These are phyloP conservation scores for Leucoraja ocellata DNA, from an alignment of 2,797 vertebrate genomes.

Conservation along the genomic window DNA sequence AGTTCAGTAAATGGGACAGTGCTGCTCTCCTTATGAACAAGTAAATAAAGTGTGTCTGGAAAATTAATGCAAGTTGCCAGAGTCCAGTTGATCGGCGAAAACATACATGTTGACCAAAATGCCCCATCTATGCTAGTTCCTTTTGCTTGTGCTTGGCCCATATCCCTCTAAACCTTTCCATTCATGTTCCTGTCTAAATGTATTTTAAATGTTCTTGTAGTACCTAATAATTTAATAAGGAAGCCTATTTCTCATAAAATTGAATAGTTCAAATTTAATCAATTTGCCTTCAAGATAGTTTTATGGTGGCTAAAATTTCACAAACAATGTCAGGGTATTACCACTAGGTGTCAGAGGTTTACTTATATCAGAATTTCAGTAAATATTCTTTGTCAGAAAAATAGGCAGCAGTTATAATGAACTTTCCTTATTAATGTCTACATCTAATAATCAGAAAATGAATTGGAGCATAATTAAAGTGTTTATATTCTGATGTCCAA, in stretches of 20 bases:
- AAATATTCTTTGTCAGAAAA: neutral
- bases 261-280: neutral
- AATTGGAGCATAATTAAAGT: neutral
- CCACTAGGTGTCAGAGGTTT: conserved; percentile 6
- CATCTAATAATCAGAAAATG: neutral
- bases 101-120: too few species aligned
- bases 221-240: neutral
- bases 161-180: too few species aligned
- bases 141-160: too few species aligned
- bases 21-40: too few species aligned
- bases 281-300: neutral
- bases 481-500: neutral
- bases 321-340: neutral
- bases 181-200: too few species aligned
- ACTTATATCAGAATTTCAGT: neutral
- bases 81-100: too few species aligned
- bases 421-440: neutral
- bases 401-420: neutral
- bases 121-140: too few species aligned
- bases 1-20: too few species aligned
- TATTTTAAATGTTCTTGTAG: too few species aligned
- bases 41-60: too few species aligned
- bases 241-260: neutral
- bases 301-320: neutral
- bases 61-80: too few species aligned